Evolutionary conservation across 2,888 invertebrate species (phyloP).

Genomic region (Seladonia tumulorum): DNA sequence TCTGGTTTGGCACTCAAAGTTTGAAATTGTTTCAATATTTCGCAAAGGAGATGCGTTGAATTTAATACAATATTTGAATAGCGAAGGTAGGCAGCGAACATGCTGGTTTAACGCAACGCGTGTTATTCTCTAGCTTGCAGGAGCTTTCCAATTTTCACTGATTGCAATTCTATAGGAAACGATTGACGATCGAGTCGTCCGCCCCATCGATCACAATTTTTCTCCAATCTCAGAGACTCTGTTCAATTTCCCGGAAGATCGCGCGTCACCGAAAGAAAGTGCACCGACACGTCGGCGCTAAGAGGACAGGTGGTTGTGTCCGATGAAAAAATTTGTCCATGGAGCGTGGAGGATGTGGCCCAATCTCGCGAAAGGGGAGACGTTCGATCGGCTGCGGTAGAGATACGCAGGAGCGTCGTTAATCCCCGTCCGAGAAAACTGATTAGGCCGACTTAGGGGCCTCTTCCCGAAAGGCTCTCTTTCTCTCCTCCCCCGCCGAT

Average conservation of each 20-base stretch:
- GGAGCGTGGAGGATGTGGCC: not conserved
- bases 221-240: not conserved
- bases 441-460: constrained; percentile 53
- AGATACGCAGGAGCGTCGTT: constrained; percentile 30
- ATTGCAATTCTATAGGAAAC: not conserved
- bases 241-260: not conserved
- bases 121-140: not conserved
- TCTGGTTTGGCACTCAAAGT: too few species aligned
- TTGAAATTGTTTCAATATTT: too few species aligned
- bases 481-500: constrained; percentile 21
- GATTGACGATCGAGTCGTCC: not conserved
- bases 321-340: constrained; percentile 1
- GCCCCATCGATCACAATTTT: not conserved
- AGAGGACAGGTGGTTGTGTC: not conserved
- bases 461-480: constrained; percentile 29
- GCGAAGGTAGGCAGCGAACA: too few species aligned
- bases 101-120: too few species aligned
- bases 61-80: too few species aligned
- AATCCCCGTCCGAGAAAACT: constrained; percentile 57
- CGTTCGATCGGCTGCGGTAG: not conserved
- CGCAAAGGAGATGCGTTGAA: too few species aligned
- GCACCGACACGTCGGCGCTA: not conserved
- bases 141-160: not conserved
- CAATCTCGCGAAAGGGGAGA: not conserved
- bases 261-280: not conserved